Conservation (phyloP, 2,888 invertebrate genomes). For the Nasonovia ribisnigri region DNA sequence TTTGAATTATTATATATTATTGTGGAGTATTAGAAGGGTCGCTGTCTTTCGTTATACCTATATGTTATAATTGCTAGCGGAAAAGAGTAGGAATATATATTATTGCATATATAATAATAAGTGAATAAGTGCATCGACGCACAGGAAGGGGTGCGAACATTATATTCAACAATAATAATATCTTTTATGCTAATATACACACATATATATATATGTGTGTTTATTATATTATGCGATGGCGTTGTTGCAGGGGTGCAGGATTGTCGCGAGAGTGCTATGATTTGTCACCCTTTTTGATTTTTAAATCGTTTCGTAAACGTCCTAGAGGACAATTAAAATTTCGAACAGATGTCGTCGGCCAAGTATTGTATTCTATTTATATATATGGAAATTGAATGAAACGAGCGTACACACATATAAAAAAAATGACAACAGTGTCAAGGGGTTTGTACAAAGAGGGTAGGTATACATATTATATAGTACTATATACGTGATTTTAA, state of each 20-base stretch:
- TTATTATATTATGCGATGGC: neutral
- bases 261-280: constrained; percentile 54
- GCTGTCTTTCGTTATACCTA: neutral
- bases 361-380: constrained; percentile 23
- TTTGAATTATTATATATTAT: neutral
- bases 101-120: constrained; percentile 21
- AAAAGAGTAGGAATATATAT: neutral
- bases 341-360: constrained; percentile 59
- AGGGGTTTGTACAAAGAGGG: constrained; percentile 52
- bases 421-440: constrained; percentile 54
- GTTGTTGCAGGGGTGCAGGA: neutral
- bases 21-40: neutral
- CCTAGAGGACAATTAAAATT: constrained; percentile 55
- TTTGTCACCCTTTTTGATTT: constrained; percentile 64
- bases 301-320: constrained; percentile 62
- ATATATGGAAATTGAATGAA: constrained; percentile 48
- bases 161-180: constrained; percentile 45
- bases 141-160: constrained; percentile 41
- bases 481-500: constrained; percentile 27
- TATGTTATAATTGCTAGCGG: neutral
- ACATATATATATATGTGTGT: neutral
- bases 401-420: constrained; percentile 1
- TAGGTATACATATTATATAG: constrained; percentile 3
- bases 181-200: constrained; percentile 54
- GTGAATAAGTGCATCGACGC: constrained; percentile 11